Percentiles rank a stretch among this genome's conserved stretches.
Conservation (phyloP, 2,113 vertebrate species). For the Brachirus orientalis region DNA sequence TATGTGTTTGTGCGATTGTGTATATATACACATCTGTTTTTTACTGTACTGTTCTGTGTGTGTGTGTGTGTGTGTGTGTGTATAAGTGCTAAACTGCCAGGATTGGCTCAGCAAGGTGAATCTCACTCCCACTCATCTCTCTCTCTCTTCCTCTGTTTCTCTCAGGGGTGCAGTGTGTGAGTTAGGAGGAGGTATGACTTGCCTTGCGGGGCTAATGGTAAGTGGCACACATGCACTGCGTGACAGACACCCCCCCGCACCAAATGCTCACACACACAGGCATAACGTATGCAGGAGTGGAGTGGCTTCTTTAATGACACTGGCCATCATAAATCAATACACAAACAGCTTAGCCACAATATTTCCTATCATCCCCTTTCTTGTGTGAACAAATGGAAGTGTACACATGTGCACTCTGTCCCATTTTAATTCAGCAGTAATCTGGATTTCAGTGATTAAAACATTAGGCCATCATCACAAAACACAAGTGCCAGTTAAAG, state of each 20-base stretch:
- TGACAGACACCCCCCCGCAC: constrained; percentile 9
- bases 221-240: constrained; percentile 36
- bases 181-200: constrained; percentile 80
- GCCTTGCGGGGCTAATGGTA: constrained; percentile 80
- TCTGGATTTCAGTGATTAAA: too few species aligned
- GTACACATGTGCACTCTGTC: constrained; percentile 19
- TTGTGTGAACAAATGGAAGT: too few species aligned
- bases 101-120: constrained; percentile 55
- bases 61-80: constrained; percentile 12
- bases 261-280: constrained; percentile 6
- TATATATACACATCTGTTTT: constrained; percentile 27
- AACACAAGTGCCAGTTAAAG: too few species aligned
- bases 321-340: constrained; percentile 47
- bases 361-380: too few species aligned
- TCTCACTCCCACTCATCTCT: constrained; percentile 46
- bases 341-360: constrained; percentile 37
- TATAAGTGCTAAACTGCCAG: constrained; percentile 48
- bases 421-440: not conserved
- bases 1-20: constrained; percentile 13
- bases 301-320: constrained; percentile 45
- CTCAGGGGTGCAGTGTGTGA: constrained; percentile 77
- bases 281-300: not conserved
- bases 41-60: constrained; percentile 18
- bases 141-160: constrained; percentile 40
- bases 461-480: too few species aligned